Base-by-base conservation (phyloP, 1,140 invertebrate species). In the Drosophila athabasca region DNA sequence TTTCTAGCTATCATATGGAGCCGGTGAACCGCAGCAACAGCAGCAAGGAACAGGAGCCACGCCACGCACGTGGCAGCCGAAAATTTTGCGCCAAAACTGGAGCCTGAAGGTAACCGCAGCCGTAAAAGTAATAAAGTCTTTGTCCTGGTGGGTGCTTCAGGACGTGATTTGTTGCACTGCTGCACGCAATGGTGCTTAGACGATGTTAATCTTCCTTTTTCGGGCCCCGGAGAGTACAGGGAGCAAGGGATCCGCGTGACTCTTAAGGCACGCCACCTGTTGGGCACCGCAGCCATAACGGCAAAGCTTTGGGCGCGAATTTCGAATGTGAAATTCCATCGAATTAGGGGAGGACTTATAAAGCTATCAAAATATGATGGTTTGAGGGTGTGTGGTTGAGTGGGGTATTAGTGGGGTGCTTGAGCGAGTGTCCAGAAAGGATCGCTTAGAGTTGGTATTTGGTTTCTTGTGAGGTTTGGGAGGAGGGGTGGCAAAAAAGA, bases 101-200 rank as follows among this genome's bases (percentile, higher is more conserved):
- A 50, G 43, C 22, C 22, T n/a, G 26, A 65, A 70, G 67, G 67
- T 70, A 58, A 55, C 31, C 24, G 31, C 9, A 31, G 29, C 8
- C 31, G 65, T 70, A 58, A 48, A 13, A 17, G 31, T 17, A 15
- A 24, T 15, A 7, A 24, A 24, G 49, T 73, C 58, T 35, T 39
- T 72, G 58, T 73, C 69, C 58, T 51, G 46, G 54, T 24, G 31
- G 8, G 8, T 31, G 31, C 31, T 31, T 31, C 2, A 8, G 9
- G 8, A 8, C 31, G 9, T 79, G 59, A 85, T 85, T 85, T 82
- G 79, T 82, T 43, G 70, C 19, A 41, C 26, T 50, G 24, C 31
- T 50, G 52, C 80, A 83, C 76, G 80, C 81, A 52, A 76, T 11
- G 43, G 17, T 15, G n/a, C 51, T 53, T 13, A 53, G 31, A 53